Percentiles rank a stretch among this genome's conserved stretches.
These are phyloP conservation scores for Ptiloglossa arizonensis DNA, from an alignment of 1,140 invertebrate species.

Conservation along the genomic window DNA sequence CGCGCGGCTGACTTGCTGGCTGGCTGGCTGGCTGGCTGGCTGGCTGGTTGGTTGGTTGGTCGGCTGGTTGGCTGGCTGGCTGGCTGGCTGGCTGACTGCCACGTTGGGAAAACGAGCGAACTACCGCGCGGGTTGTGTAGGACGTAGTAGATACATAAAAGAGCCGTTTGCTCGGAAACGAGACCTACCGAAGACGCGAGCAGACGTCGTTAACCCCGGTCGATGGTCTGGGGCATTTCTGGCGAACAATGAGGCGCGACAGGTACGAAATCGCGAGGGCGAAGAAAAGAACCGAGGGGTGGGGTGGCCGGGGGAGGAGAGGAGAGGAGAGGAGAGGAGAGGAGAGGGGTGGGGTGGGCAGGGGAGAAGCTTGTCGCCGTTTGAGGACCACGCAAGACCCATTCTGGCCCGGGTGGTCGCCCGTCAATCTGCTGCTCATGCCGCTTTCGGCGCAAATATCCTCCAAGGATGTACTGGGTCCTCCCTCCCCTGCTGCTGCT, in stretches of 20 bases:
- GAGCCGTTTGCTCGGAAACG: conserved; percentile 64
- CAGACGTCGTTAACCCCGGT: conserved; percentile 59
- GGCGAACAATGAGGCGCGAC: conserved; percentile 60
- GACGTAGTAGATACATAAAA: conserved; percentile 56
- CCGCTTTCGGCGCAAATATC: conserved; percentile 73
- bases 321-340: background rate
- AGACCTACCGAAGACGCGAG: conserved; percentile 61
- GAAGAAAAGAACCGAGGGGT: conserved; percentile 37
- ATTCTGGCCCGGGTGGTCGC: conserved; percentile 69
- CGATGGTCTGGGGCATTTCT: conserved; percentile 55
- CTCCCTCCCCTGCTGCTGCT: background rate
- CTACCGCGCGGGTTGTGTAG: conserved; percentile 26
- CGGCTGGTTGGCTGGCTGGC: too few relatives aligned
- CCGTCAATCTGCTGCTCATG: conserved; percentile 72
- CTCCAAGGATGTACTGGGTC: conserved; percentile 64
- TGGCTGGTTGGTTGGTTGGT: too few relatives aligned
- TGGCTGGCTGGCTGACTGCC: too few relatives aligned
- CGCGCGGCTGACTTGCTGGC: too few relatives aligned
- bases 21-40: too few relatives aligned
- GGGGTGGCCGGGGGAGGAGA: conserved; percentile 13
- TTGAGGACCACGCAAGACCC: conserved; percentile 62
- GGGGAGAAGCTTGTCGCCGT: conserved; percentile 59
- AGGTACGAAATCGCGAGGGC: conserved; percentile 41
- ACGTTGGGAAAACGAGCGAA: too few relatives aligned
- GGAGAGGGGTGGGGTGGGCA: conserved; percentile 17